These are phyloP conservation scores for Prunella fulvescens DNA, from an alignment of 2,113 vertebrate genomes.

Conservation along the genomic window DNA sequence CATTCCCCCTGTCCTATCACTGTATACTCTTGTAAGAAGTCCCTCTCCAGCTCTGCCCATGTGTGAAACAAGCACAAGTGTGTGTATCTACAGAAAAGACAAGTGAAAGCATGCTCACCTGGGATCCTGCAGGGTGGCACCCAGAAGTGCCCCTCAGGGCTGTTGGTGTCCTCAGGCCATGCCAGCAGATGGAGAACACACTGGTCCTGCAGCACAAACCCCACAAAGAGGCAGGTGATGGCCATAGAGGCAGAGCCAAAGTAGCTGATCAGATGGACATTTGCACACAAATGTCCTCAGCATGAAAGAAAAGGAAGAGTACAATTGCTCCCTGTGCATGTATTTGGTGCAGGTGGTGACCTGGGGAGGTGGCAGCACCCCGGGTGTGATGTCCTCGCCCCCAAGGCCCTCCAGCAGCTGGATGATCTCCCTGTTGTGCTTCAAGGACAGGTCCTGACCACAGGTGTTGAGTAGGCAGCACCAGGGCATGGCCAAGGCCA, in stretches of 20 bases:
- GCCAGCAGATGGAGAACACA: conserved; percentile 43
- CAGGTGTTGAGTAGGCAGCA: conserved; percentile 60
- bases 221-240: conserved; percentile 7
- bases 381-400: conserved; percentile 54
- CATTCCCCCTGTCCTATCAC: neutral
- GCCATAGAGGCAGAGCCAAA: conserved; percentile 60
- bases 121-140: conserved; percentile 66
- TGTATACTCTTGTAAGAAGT: neutral
- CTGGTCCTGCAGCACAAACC: conserved; percentile 28
- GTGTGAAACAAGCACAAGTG: neutral
- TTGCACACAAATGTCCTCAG: neutral
- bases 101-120: conserved; percentile 21
- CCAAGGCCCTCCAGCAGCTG: conserved; percentile 32
- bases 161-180: conserved; percentile 67
- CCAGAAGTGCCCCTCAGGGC: conserved; percentile 72
- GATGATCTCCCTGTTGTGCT: conserved; percentile 65
- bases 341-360: conserved; percentile 20
- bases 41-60: neutral
- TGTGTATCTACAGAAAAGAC: neutral
- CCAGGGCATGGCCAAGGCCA: neutral
- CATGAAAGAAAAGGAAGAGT: conserved; percentile 40
- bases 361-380: conserved; percentile 29
- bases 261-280: conserved; percentile 15
- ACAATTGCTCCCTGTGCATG: conserved; percentile 27
- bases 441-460: conserved; percentile 69